Base-by-base conservation (phyloP, 2,797 vertebrate genomes). In the Sibirionetta formosa region DNA sequence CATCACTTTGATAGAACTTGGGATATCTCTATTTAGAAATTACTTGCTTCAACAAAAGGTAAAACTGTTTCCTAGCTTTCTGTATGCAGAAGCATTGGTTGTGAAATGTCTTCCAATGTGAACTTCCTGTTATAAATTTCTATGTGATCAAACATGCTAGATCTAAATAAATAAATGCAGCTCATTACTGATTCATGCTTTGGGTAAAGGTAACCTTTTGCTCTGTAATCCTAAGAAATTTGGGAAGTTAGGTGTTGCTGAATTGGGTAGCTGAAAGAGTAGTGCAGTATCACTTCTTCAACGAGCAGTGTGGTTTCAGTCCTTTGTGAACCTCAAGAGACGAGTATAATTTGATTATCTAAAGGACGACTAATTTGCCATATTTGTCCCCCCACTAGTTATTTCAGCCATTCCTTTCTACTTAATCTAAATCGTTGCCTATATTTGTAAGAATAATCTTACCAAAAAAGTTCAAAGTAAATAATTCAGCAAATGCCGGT, bases 11-110 rank as follows among this genome's bases (percentile, higher is more conserved):
- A 40, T 14, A 65, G 36, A 48, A 71, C 40, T 51, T 35, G 20
- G 1, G 4, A 7, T 58, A 20, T 26, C 3, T 66, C 42, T 0
- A 0, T 6, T 3, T 51, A 54, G 57, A 1, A 16, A 33, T 46
- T 63, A 51, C 20, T 63, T 70, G 5, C 4, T 78, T 66, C 4
- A 6, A n/a, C 29, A 48, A 81, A 70, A 12, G 14, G 4, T 64
- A 19, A 81, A 90, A 33, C 8, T 17, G 2, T 57, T 63, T 66
- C 26, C 5, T 33, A 42, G 26, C 3, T 19, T 60, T 38, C 10
- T 71, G 18, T 46, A 18, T 82, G 35, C 61, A 58, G n/a, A 53
- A 24, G 11, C 3, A 4, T 35, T 75, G 1, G 1, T 31, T 44
- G 7, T 42, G 42, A 78, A 66, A 76, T 14, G 6, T n/a, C 20